phyloP scores from a whole-genome alignment of 2,113 vertebrate genomes.

The Carollia perspicillata region DNA sequence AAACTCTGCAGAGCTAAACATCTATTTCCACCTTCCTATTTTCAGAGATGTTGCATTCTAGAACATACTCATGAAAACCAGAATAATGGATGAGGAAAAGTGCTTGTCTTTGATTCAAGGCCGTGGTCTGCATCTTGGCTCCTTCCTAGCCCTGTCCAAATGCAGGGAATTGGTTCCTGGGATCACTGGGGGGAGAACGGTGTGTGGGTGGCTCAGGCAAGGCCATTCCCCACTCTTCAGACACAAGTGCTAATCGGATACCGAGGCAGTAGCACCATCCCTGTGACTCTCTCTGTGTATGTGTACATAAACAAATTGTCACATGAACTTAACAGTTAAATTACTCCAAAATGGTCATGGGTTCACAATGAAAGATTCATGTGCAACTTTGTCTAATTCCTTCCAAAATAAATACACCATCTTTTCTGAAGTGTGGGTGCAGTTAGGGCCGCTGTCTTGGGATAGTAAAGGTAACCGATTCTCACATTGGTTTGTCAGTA shows the following conservation, averaged over 20 bases:
- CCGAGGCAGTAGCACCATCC: background rate
- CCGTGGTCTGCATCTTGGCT: background rate
- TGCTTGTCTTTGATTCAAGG: background rate
- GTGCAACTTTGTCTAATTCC: background rate
- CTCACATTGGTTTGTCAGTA: background rate
- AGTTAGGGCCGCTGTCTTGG: background rate
- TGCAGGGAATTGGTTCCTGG: background rate
- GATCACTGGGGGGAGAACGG: background rate
- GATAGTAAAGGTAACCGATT: background rate
- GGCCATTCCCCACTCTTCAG: background rate
- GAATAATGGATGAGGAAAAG: background rate
- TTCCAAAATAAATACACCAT: background rate
- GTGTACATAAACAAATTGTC: background rate
- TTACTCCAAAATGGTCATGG: background rate
- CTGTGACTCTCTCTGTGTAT: background rate
- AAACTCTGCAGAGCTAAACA: background rate
- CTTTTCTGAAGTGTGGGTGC: background rate
- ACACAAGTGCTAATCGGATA: background rate
- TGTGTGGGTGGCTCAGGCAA: background rate
- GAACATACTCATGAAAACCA: background rate
- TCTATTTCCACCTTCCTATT: background rate
- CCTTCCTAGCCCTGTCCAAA: background rate
- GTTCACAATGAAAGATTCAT: background rate
- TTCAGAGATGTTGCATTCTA: background rate
- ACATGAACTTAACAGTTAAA: background rate